Conservation (phyloP, 2,113 vertebrate species). For the Trichomycterus rosablanca region DNA sequence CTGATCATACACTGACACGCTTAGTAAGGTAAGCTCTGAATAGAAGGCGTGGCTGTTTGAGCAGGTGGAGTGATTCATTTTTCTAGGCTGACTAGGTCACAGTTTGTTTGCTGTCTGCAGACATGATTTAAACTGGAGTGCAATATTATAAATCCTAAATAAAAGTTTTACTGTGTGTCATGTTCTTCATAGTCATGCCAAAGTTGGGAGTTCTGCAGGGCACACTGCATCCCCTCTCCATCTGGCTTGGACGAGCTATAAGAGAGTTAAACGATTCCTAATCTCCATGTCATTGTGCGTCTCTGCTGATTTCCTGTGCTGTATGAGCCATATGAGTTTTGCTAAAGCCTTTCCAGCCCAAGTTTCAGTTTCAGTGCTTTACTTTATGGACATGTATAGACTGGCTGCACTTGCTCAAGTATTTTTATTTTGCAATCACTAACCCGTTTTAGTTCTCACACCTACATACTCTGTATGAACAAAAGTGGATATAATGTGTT, state of each 20-base stretch:
- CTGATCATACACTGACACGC: constrained; percentile 4
- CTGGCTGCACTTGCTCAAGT: constrained; percentile 52
- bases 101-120: constrained; percentile 26
- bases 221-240: not conserved
- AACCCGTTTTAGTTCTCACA: constrained; percentile 53
- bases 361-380: constrained; percentile 51
- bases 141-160: not conserved
- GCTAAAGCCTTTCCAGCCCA: constrained; percentile 45
- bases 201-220: no score
- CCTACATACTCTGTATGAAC: constrained; percentile 31
- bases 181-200: no score
- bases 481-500: not conserved
- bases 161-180: not conserved
- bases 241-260: not conserved
- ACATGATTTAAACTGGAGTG: constrained; percentile 4
- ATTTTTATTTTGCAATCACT: constrained; percentile 22
- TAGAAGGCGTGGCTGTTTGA: constrained; percentile 21
- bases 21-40: constrained; percentile 27
- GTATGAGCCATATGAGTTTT: constrained; percentile 49
- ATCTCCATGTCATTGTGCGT: constrained; percentile 61
- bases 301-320: constrained; percentile 58
- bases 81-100: not conserved
- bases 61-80: constrained; percentile 22
- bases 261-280: constrained; percentile 54
- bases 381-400: constrained; percentile 55